Evolutionary conservation across 2,797 vertebrate genomes (phyloP).

Genomic region (Potorous gilbertii): DNA sequence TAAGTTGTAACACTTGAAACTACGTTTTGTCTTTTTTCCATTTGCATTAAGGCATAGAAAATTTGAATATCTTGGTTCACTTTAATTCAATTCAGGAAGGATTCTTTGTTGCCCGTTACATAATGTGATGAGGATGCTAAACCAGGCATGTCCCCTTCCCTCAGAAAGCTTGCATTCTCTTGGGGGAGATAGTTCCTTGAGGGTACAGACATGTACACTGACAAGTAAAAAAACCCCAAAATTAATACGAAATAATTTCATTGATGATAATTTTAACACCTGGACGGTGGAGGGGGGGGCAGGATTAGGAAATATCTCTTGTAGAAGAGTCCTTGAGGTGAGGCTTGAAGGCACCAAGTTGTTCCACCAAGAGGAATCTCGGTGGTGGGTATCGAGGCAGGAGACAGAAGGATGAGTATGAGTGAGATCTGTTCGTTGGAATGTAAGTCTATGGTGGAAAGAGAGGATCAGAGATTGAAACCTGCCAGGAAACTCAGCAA

Average conservation of each 20-base stretch:
- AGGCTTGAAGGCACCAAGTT: not conserved
- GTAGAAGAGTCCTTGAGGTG: not conserved
- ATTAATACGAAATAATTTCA: not conserved
- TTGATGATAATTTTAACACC: not conserved
- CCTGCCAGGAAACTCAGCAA: not conserved
- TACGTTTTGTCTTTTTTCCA: not conserved
- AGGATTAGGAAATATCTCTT: not conserved
- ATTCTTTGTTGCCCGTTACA: not conserved
- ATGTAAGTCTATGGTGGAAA: not conserved
- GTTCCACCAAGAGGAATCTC: not conserved
- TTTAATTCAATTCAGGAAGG: not conserved
- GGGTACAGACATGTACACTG: not conserved
- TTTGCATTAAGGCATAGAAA: not conserved
- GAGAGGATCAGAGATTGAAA: not conserved
- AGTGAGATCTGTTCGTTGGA: not conserved
- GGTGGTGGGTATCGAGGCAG: not conserved
- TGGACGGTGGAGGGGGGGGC: too few relatives aligned
- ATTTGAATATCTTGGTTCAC: not conserved
- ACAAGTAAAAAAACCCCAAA: not conserved
- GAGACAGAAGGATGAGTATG: not conserved
- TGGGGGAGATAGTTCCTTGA: not conserved
- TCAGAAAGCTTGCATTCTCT: not conserved
- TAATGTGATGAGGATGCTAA: not conserved
- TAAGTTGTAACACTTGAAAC: not conserved
- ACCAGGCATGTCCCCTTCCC: not conserved